Base-by-base conservation (phyloP, 2,797 vertebrate genomes). In the Manis javanica region DNA sequence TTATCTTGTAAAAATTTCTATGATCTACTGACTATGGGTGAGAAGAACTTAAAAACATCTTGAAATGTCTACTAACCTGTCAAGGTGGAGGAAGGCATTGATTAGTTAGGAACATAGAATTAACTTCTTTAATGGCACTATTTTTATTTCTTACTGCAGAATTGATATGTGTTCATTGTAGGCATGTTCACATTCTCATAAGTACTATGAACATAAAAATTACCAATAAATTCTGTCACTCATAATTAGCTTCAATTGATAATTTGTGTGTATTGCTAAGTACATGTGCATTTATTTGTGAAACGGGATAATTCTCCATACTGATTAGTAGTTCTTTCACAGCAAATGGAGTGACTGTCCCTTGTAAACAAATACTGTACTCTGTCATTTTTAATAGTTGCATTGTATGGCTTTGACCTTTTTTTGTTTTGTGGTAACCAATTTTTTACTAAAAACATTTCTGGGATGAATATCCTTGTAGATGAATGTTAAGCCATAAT, bases 1-100 rank as follows among this genome's bases (percentile, higher is more conserved):
- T 95, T 98, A 69, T 96, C 75, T 94, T 90, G 19, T 95, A 97
- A 96, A 96, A 75, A 66, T 55, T 87, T 93, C 68, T 81, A 2
- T 29, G 11, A 91, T 94, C 86, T n/a, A 90, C 90, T 94, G 91
- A 94, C 88, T 97, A 4, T 42, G 63, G 42, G 34, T 96, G 94
- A 29, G 68, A 78, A 94, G 31, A 90, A 68, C n/a, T 95, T 97
- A 91, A 87, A 97, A 96, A 51, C 1, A 53, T 77, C 21, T 39
- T 92, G 26, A 95, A 85, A 55, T 21, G 34, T 51, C 23, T 74
- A 12, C 74, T 90, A 23, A 69, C 53, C 82, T 90, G 46, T 74
- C 66, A 85, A 85, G 51, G 10, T 78, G 1, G 37, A 93, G 57
- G 51, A 77, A 93, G 34, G 16, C 46, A 69, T 78, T 51, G 59